phyloP scores from a whole-genome alignment of 1,140 invertebrate genomes.

The Potamilus streckersoni region DNA sequence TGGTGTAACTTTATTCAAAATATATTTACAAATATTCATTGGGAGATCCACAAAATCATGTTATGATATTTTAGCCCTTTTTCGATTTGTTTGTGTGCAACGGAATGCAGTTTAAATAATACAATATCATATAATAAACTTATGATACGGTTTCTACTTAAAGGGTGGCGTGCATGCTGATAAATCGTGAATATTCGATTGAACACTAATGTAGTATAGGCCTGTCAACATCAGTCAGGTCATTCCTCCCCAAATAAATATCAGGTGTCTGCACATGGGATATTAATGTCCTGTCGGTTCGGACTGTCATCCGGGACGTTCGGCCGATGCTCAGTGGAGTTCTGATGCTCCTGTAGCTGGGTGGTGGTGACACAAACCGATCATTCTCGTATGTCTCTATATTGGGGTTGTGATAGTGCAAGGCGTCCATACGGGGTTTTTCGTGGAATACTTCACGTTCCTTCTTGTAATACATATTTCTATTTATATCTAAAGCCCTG shows the following conservation, averaged over 20 bases:
- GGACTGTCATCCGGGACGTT: neutral
- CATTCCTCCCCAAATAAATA: conserved; percentile 15
- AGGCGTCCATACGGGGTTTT: neutral
- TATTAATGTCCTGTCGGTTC: neutral
- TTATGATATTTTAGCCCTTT: no score
- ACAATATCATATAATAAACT: no score
- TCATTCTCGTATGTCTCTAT: conserved; percentile 13
- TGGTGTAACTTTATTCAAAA: no score
- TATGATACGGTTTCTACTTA: no score
- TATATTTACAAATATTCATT: no score
- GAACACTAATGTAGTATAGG: neutral
- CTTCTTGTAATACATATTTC: no score
- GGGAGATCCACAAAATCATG: no score
- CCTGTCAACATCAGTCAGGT: neutral
- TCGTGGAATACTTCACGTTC: neutral
- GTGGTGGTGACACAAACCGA: conserved; percentile 8
- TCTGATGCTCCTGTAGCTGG: conserved; percentile 8
- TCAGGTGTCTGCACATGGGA: conserved; percentile 25
- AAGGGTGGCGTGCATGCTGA: no score
- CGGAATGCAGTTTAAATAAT: no score
- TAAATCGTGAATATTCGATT: no score
- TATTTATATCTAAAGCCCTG: no score
- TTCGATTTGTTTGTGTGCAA: no score
- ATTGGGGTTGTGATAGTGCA: conserved; percentile 30
- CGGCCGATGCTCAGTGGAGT: neutral